phyloP scores from a whole-genome alignment of 2,888 invertebrate species.

The Cantharis lateralis region DNA sequence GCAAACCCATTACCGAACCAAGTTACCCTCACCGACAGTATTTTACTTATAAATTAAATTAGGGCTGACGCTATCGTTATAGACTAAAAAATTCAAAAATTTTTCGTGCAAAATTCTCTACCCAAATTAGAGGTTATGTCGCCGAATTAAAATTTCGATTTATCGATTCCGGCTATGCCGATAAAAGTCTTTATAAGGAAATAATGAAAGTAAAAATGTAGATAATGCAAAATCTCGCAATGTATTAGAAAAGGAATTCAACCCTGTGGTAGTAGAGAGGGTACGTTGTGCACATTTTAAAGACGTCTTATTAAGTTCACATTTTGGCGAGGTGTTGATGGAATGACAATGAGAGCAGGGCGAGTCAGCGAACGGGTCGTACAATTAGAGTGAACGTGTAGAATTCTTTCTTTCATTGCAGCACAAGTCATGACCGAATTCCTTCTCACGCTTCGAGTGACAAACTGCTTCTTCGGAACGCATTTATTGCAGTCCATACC shows the following conservation, averaged over 20 bases:
- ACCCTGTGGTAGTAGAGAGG: constrained; percentile 1
- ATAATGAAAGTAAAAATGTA: background rate
- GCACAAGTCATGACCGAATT: constrained; percentile 42
- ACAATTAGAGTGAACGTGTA: constrained; percentile 45
- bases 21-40: constrained; percentile 9
- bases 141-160: background rate
- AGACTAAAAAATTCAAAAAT: background rate
- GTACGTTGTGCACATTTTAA: constrained; percentile 28
- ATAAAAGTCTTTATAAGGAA: background rate
- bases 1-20: constrained; percentile 23
- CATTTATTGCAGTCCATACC: constrained; percentile 41
- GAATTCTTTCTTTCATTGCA: constrained; percentile 46
- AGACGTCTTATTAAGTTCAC: constrained; percentile 43
- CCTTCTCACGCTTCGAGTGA: constrained; percentile 40
- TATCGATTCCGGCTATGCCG: too few relatives aligned
- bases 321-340: constrained; percentile 42
- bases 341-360: constrained; percentile 42
- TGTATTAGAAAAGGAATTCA: constrained; percentile 6
- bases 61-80: background rate
- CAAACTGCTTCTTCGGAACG: constrained; percentile 42
- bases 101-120: background rate
- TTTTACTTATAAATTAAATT: background rate
- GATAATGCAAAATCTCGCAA: background rate
- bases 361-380: constrained; percentile 35
- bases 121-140: background rate